Base-by-base conservation (phyloP, 2,797 vertebrate genomes). In the Pangasius djambal region DNA sequence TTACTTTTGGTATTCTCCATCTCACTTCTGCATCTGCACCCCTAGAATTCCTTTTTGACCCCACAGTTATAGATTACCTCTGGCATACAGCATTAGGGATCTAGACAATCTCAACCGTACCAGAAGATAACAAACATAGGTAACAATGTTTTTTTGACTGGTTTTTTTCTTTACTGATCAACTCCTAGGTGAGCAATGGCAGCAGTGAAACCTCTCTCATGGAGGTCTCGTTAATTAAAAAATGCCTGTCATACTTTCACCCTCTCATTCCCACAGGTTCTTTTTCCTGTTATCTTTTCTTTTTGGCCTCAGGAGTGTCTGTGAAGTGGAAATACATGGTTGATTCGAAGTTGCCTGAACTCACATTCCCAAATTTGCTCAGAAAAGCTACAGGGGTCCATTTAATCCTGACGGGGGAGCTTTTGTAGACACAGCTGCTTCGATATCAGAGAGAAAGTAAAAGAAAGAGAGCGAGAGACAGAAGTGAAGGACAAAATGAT, bases 271-370 rank as follows among this genome's bases (percentile, higher is more conserved):
- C 86, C 72, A 85, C 85, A 48, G 74, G 61, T 25, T 52, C 86
- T 70, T 28, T 37, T 59, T n/a, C 57, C 75, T 7, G 50, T 77
- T 65, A 67, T 91, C 86, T 87, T 90, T 87, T 89, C 85, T 77
- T 78, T 40, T 63, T 85, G 55, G 86, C 89, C 88, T 91, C 55
- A 37, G 91, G 90, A 90, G 88, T 72, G 28, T 82, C 89, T 93
- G 90, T 93, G 91, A 93, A 92, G 92, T 93, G 86, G 81, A 94
- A 94, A 94, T 93, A 91, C 85, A 52, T 59, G 88, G 94, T 92
- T 92, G 92, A 94, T 94, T 94, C 92, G 86, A 89, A 69, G 37
- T 89, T 87, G 81, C 91, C 88, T 92, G 90, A 92, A 91, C 91
- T 91, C 89, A 89, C 89, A 74, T 78, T 87, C 91, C 82, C 89